phyloP scores from a whole-genome alignment of 2,888 invertebrate species.

The Caenorhabditis sinica region DNA sequence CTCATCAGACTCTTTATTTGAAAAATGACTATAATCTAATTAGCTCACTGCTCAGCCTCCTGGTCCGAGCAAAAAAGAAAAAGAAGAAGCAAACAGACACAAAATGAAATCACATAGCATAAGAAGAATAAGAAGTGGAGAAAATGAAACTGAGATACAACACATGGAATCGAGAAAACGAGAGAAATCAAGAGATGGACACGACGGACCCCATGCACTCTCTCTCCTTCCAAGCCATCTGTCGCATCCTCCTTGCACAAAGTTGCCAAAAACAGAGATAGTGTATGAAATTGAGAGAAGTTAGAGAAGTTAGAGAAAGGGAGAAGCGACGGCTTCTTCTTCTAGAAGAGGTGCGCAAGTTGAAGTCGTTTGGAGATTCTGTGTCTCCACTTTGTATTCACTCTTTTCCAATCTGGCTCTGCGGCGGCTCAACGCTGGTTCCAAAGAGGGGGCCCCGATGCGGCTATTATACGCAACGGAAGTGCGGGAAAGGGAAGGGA shows the following conservation, averaged over 20 bases:
- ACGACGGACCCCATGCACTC: not conserved
- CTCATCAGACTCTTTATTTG: too few relatives aligned
- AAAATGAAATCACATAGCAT: too few relatives aligned
- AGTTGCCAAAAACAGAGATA: conserved; percentile 13
- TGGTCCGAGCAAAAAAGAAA: too few relatives aligned
- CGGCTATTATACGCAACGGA: conserved; percentile 41
- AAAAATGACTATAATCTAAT: too few relatives aligned
- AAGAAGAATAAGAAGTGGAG: too few relatives aligned
- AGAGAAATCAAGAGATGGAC: conserved; percentile 8
- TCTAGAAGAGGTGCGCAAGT: conserved; percentile 23
- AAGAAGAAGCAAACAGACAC: too few relatives aligned
- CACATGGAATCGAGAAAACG: not conserved
- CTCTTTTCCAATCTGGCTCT: conserved; percentile 1
- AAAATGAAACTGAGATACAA: not conserved
- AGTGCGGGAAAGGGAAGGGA: not conserved
- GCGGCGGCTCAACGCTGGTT: not conserved
- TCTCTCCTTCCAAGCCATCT: not conserved
- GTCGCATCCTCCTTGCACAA: conserved; percentile 12
- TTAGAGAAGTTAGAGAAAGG: not conserved
- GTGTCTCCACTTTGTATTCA: not conserved
- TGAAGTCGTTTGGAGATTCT: not conserved
- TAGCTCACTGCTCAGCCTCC: too few relatives aligned
- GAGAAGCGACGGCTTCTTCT: not conserved
- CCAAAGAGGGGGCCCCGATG: conserved; percentile 1
- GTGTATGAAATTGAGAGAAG: conserved; percentile 2